Conservation (phyloP, 2,797 vertebrate species). For the Cichlasoma orientale region DNA sequence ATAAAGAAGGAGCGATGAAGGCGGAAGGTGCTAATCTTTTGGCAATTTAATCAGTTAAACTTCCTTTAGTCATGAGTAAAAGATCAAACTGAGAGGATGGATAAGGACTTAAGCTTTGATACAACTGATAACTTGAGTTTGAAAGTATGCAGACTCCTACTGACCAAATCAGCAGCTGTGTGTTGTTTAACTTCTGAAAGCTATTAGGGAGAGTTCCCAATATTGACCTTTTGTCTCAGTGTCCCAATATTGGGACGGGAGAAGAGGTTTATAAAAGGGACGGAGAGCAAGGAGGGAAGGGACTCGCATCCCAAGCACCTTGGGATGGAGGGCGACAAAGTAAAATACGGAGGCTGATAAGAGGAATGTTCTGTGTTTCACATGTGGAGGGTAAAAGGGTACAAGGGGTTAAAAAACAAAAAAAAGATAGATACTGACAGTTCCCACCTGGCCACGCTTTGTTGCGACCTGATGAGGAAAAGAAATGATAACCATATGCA, state of each 20-base stretch:
- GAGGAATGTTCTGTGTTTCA: constrained; percentile 24
- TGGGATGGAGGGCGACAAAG: constrained; percentile 40
- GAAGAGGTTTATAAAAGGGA: constrained; percentile 21
- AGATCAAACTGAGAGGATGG: not conserved
- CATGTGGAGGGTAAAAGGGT: constrained; percentile 8
- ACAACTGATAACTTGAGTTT: not conserved
- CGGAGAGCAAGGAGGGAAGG: constrained; percentile 14
- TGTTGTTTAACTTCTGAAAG: constrained; percentile 71
- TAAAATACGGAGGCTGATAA: constrained; percentile 23
- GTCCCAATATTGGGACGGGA: constrained; percentile 66
- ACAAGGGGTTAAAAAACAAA: constrained; percentile 21
- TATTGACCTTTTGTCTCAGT: constrained; percentile 48
- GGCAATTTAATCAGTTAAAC: constrained; percentile 19
- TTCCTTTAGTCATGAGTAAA: constrained; percentile 21
- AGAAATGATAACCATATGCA: constrained; percentile 70
- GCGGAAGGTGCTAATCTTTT: constrained; percentile 27
- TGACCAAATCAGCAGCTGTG: not conserved
- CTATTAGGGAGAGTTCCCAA: constrained; percentile 64
- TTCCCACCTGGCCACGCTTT: constrained; percentile 87
- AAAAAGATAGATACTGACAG: constrained; percentile 64
- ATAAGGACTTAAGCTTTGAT: not conserved
- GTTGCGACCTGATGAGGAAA: constrained; percentile 84
- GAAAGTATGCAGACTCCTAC: not conserved
- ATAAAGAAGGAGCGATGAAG: constrained; percentile 8
- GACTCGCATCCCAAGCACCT: constrained; percentile 38